These are phyloP conservation scores for Atherinomorus stipes DNA, from an alignment of 2,113 vertebrate species.

Conservation along the genomic window DNA sequence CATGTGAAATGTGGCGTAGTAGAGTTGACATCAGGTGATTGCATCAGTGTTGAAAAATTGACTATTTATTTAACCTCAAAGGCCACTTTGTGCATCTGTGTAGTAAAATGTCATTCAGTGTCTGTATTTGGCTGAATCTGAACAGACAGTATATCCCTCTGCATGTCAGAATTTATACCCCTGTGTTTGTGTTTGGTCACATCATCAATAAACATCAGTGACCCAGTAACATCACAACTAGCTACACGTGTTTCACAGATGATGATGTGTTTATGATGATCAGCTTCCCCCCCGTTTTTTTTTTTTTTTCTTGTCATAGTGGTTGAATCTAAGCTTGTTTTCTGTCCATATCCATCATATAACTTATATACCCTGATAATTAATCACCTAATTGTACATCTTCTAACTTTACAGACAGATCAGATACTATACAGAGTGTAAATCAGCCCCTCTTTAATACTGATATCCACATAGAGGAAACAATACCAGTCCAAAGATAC, in stretches of 20 bases:
- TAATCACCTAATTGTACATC: too few species aligned
- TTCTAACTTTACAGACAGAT: neutral
- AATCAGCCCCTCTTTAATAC: neutral
- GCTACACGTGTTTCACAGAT: neutral
- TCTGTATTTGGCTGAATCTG: neutral
- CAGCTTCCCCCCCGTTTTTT: neutral
- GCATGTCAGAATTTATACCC: neutral
- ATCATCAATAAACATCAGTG: conserved; percentile 1
- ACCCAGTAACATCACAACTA: neutral
- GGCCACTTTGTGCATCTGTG: neutral
- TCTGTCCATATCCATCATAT: neutral
- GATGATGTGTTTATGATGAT: neutral
- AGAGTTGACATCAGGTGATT: too few species aligned
- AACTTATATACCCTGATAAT: too few species aligned
- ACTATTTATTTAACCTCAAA: neutral
- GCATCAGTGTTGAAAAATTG: too few species aligned
- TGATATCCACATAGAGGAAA: neutral
- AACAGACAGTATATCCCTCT: neutral
- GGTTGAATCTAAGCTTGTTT: neutral
- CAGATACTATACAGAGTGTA: neutral
- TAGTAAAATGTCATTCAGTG: neutral
- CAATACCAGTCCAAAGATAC: neutral
- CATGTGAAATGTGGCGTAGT: too few species aligned
- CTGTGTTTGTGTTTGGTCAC: neutral
- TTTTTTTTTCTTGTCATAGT: neutral